These are phyloP conservation scores for Melanotaenia boesemani DNA, from an alignment of 2,797 vertebrate genomes.

Conservation along the genomic window DNA sequence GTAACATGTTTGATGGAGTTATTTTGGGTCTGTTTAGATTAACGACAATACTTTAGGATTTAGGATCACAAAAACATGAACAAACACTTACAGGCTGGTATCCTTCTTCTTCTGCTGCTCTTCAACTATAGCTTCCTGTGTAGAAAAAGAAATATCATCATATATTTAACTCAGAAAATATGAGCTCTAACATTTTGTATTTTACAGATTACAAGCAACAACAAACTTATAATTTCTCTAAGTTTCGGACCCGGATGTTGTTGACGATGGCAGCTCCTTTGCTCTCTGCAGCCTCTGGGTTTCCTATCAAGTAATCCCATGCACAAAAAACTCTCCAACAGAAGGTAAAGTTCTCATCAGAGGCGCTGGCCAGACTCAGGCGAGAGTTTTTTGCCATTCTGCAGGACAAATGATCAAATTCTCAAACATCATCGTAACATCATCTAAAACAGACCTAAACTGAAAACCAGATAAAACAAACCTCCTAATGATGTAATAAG, in stretches of 20 bases:
- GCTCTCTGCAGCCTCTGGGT: slow-evolving; percentile 96
- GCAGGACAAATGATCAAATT: neutral
- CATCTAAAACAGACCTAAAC: slow-evolving; percentile 1
- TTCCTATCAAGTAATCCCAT: slow-evolving; percentile 98
- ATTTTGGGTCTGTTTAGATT: no score
- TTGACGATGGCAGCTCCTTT: slow-evolving; percentile 97
- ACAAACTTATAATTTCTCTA: neutral
- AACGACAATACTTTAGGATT: neutral
- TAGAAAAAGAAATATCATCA: slow-evolving; percentile 21
- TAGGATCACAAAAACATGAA: neutral
- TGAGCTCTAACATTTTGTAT: neutral
- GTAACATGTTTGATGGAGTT: no score
- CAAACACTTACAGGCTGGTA: slow-evolving; percentile 91
- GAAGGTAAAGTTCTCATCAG: slow-evolving; percentile 96
- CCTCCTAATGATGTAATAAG: neutral
- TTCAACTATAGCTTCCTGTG: slow-evolving; percentile 95
- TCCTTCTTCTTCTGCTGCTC: slow-evolving; percentile 97
- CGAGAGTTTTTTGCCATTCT: slow-evolving; percentile 99
- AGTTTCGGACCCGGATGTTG: slow-evolving; percentile 90
- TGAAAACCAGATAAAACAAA: neutral
- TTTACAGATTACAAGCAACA: no score
- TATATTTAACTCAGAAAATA: neutral
- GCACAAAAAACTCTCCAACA: slow-evolving; percentile 99
- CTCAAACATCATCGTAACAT: neutral
- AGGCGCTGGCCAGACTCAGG: slow-evolving; percentile 92